Evolutionary conservation across 2,888 invertebrate species (phyloP), one percentile per base, ranked within the genome.

Genomic region (Torymus texanus): DNA sequence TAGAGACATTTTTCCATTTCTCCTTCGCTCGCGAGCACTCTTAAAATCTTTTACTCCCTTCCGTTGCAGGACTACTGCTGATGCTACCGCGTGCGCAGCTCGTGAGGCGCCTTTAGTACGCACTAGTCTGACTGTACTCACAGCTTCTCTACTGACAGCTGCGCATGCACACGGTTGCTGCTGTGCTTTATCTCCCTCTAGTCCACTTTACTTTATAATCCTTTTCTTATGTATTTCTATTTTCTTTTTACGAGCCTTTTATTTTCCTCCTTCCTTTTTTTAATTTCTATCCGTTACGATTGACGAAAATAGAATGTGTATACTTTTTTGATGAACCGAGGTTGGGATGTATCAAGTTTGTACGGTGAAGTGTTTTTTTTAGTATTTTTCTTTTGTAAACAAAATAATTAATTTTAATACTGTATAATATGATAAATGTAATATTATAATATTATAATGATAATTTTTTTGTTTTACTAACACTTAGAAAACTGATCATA

Each of bases 221-320:
- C 73, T 72, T 72, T 80, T 79, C 70, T 84, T 83, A 82, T 76
- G 62, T 66, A n/a, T 77, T 66, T 77, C 78, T 75, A 63, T 58
- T 83, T 80, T 50, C 2, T 65, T 59, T 41, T 41, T 41, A 41
- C 41, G 41, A 8, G 8, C 41, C 63, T 24, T 75, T 71, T 63
- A 13, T 61, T 55, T 29, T 16, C 80, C 67, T 16, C 10, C 21
- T 12, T 67, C 21, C 41, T 61, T 70, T 70, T 68, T 50, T 66
- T 68, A 29, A 53, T 76, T 41, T 76, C 29, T 76, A 24, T 65
- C 24, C 67, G 10, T 41, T 41, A 41, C 41, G 41, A 41, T 41
- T 41, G 41, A 8, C 41, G 5, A 8, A 41, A 41, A 41, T 41
- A 41, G 8, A 41, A 8, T 41, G 41, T 41, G 41, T 29, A 29